Evolutionary conservation across 2,113 vertebrate genomes (phyloP).

Genomic region (Suncus etruscus): DNA sequence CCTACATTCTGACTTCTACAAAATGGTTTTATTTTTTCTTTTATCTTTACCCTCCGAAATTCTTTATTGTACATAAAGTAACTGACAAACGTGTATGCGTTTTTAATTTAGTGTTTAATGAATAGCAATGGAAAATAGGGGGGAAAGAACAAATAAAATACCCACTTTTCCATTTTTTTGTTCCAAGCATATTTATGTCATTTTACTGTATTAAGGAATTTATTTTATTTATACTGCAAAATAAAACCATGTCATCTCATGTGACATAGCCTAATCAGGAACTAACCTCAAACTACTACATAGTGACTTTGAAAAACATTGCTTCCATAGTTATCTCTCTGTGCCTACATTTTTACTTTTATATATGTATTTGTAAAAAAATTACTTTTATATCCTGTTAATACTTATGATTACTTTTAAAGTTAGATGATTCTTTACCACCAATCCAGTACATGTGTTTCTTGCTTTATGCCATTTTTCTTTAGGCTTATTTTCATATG

Average conservation of each 20-base stretch:
- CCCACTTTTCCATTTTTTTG: not conserved
- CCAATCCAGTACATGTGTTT: not conserved
- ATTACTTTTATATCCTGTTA: not conserved
- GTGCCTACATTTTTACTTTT: not conserved
- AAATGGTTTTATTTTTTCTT: not conserved
- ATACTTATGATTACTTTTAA: not conserved
- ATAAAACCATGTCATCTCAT: not conserved
- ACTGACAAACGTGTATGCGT: not conserved
- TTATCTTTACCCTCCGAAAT: not conserved
- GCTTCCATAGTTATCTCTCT: not conserved
- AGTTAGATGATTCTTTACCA: not conserved
- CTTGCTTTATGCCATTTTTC: too few relatives aligned
- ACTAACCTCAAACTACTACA: not conserved
- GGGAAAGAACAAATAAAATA: not conserved
- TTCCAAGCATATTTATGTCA: too few relatives aligned
- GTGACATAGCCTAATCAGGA: not conserved
- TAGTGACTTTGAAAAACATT: not conserved
- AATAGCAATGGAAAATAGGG: not conserved
- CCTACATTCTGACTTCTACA: not conserved
- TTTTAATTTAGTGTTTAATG: conserved; percentile 22
- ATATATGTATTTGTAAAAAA: not conserved
- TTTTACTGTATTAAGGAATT: not conserved
- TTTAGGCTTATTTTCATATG: too few relatives aligned
- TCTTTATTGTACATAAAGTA: not conserved
- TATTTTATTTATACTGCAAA: not conserved